These are phyloP conservation scores for Accipiter virgatus DNA, from an alignment of 2,113 vertebrate species.

Conservation along the genomic window DNA sequence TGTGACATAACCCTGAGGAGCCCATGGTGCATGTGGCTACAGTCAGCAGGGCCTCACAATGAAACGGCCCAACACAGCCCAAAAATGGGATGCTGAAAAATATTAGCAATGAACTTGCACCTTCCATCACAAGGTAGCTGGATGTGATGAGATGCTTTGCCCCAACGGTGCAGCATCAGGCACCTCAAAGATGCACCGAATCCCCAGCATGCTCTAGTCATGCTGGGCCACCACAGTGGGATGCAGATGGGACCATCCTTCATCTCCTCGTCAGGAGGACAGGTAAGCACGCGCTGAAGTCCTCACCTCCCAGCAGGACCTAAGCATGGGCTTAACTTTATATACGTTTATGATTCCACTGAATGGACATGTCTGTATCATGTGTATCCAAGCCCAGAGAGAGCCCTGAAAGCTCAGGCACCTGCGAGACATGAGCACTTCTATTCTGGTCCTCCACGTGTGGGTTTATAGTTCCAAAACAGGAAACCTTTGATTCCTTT, in stretches of 20 bases:
- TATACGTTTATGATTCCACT: not conserved
- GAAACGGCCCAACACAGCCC: fast-evolving
- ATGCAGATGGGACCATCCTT: not conserved
- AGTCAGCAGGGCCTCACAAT: not conserved
- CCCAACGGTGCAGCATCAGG: not conserved
- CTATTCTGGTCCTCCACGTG: not conserved
- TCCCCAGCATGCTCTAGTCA: fast-evolving
- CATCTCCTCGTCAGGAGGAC: not conserved
- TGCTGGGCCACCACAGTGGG: not conserved
- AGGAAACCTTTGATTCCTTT: conserved; percentile 17
- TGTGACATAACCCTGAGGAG: not conserved
- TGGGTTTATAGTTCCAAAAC: not conserved
- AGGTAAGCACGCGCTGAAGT: not conserved
- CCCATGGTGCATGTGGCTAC: fast-evolving
- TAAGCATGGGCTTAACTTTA: not conserved
- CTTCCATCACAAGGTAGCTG: not conserved
- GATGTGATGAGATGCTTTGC: not conserved
- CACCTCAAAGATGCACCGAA: not conserved
- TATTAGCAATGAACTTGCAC: not conserved
- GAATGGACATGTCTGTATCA: not conserved
- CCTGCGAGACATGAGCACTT: not conserved
- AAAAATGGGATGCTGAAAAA: not conserved
- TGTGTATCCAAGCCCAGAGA: not conserved
- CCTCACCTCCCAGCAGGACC: not conserved
- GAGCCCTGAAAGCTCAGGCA: not conserved